Percentiles rank a stretch among this genome's conserved stretches.
Conservation (phyloP, 1,140 invertebrate genomes). For the Globodera rostochiensis region DNA sequence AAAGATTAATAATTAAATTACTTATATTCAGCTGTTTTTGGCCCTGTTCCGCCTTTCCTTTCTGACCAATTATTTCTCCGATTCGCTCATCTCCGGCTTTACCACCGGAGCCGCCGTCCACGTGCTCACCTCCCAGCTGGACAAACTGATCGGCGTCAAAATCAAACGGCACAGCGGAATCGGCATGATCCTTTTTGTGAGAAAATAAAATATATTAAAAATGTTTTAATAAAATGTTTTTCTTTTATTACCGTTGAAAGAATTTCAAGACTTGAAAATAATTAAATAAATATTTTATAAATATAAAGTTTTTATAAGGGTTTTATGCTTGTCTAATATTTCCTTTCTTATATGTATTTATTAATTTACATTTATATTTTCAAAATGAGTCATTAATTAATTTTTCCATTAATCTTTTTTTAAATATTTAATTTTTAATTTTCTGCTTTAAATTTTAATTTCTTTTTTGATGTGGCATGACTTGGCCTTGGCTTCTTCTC, state of each 20-base stretch:
- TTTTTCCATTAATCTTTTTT: too few relatives aligned
- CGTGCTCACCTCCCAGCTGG: slow-evolving; percentile 61
- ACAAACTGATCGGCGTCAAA: slow-evolving; percentile 65
- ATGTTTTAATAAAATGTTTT: neutral
- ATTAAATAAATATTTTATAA: too few relatives aligned
- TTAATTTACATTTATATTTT: too few relatives aligned
- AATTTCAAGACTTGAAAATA: too few relatives aligned
- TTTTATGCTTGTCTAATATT: too few relatives aligned
- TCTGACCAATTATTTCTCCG: slow-evolving; percentile 63
- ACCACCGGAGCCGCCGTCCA: slow-evolving; percentile 64
- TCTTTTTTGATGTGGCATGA: slow-evolving; percentile 61
- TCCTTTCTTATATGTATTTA: too few relatives aligned
- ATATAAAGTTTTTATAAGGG: too few relatives aligned
- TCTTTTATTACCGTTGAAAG: too few relatives aligned
- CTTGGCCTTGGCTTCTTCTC: slow-evolving; percentile 64
- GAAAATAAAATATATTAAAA: neutral
- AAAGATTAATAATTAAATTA: slow-evolving; percentile 20
- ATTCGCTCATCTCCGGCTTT: slow-evolving; percentile 63
- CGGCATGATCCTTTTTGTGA: slow-evolving; percentile 53
- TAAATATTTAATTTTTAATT: neutral
- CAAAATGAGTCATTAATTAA: too few relatives aligned
- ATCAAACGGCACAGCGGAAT: slow-evolving; percentile 52
- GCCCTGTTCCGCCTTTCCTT: slow-evolving; percentile 60
- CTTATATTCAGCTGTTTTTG: slow-evolving; percentile 55
- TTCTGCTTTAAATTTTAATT: neutral